These are phyloP conservation scores for Synaphobranchus kaupii DNA, from an alignment of 2,797 vertebrate genomes.

Conservation along the genomic window DNA sequence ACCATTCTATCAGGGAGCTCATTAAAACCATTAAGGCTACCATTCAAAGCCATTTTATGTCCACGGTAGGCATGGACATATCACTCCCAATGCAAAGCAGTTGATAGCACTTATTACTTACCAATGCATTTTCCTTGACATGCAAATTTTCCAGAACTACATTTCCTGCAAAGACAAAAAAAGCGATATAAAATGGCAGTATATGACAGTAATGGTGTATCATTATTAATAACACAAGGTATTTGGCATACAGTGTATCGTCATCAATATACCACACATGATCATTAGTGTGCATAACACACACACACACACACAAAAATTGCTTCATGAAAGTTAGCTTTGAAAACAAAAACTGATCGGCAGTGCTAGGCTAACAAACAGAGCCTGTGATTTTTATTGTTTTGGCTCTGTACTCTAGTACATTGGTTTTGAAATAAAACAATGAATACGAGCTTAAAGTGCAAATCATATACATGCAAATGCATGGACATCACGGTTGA, in stretches of 20 bases:
- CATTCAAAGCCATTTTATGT: not conserved
- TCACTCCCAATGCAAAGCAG: slow-evolving; percentile 8
- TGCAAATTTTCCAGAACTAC: slow-evolving; percentile 91
- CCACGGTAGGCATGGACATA: not conserved
- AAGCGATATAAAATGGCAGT: not conserved
- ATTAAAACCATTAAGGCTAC: not conserved
- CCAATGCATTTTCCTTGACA: slow-evolving; percentile 95
- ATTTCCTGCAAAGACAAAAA: slow-evolving; percentile 76
- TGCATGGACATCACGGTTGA: too few species aligned
- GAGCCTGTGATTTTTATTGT: not conserved
- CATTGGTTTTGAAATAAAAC: too few species aligned
- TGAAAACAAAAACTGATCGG: not conserved
- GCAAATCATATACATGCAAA: too few species aligned
- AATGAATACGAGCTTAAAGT: too few species aligned
- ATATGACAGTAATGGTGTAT: not conserved
- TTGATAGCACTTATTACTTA: slow-evolving; percentile 63
- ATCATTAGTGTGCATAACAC: not conserved
- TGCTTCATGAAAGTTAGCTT: not conserved
- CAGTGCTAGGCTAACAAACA: not conserved
- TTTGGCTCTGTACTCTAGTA: too few species aligned
- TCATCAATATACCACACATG: not conserved
- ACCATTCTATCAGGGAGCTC: not conserved
- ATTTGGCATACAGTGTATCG: not conserved
- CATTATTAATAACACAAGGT: not conserved
- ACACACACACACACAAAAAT: not conserved